Conservation (phyloP, 2,113 vertebrate genomes). For the Actinemys pallida region DNA sequence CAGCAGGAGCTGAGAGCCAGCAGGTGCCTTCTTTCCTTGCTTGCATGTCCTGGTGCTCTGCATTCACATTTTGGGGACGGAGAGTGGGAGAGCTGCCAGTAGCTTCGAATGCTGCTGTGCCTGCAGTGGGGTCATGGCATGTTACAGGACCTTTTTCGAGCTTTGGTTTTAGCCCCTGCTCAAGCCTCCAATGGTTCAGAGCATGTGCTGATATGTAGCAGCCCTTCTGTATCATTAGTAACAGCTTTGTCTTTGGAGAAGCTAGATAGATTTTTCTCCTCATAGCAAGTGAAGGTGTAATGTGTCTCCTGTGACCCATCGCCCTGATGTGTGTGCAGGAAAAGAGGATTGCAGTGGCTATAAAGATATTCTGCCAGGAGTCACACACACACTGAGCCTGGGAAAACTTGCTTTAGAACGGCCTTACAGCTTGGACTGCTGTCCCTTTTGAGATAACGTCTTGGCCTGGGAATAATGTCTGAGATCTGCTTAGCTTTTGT, state of each 20-base stretch:
- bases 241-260: not conserved
- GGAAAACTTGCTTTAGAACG: not conserved
- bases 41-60: too few relatives aligned
- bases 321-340: not conserved
- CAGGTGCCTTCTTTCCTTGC: too few relatives aligned
- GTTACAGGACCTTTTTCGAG: not conserved
- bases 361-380: accelerated
- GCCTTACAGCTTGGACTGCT: not conserved
- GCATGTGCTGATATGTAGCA: not conserved
- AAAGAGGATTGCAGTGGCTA: not conserved
- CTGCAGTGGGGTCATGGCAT: too few relatives aligned
- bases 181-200: not conserved
- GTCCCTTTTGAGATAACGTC: not conserved
- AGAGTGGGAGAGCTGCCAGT: too few relatives aligned
- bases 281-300: not conserved
- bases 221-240: not conserved
- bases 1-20: too few relatives aligned
- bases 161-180: not conserved
- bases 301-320: not conserved
- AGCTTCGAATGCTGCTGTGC: too few relatives aligned
- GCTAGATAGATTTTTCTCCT: not conserved
- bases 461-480: not conserved
- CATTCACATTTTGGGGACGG: too few relatives aligned
- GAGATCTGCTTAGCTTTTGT: not conserved
- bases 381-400: not conserved